phyloP scores from a whole-genome alignment of 2,888 invertebrate genomes.

The Drosophila percnosoma region DNA sequence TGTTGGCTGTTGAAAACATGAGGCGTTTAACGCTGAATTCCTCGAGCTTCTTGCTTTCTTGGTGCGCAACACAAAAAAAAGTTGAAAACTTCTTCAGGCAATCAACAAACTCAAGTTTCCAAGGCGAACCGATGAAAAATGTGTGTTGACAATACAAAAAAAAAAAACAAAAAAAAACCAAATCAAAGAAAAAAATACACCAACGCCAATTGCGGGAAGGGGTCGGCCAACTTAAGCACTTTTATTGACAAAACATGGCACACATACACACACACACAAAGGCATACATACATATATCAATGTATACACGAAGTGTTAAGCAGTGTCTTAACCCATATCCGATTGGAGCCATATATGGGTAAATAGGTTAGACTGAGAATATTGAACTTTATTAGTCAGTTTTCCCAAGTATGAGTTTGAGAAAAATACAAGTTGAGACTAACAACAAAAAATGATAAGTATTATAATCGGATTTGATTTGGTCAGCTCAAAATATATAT shows the following conservation, averaged over 20 bases:
- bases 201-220: background rate
- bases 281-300: background rate
- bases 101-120: constrained; percentile 77
- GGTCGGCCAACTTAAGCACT: background rate
- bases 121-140: constrained; percentile 58
- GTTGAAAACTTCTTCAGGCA: constrained; percentile 46
- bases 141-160: constrained; percentile 62
- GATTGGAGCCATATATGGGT: constrained; percentile 22
- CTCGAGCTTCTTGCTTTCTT: constrained; percentile 21
- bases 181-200: background rate
- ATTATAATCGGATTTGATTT: too few species aligned
- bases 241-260: constrained; percentile 62
- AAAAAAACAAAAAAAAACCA: background rate
- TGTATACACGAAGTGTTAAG: background rate
- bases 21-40: constrained; percentile 25
- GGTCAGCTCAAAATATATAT: too few species aligned
- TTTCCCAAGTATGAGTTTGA: background rate
- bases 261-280: background rate
- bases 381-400: background rate
- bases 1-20: constrained; percentile 44
- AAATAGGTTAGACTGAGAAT: constrained; percentile 1
- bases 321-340: constrained; percentile 17
- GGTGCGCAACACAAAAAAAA: background rate
- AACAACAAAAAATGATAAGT: too few species aligned
- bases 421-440: background rate